phyloP scores from a whole-genome alignment of 2,113 vertebrate genomes.

The Toxotes jaculatrix region DNA sequence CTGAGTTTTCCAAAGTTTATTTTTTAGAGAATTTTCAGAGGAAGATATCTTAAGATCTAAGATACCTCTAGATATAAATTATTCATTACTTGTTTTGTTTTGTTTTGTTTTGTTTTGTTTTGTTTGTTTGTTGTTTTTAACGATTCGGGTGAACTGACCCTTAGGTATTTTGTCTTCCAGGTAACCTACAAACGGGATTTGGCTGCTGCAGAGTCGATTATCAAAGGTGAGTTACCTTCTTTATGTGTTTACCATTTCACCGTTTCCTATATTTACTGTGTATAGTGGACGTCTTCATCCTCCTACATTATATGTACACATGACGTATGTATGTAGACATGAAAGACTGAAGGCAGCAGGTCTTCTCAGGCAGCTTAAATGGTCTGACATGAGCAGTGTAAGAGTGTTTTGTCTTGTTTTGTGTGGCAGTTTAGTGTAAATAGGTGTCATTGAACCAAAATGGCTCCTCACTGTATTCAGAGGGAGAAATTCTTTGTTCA shows the following conservation, averaged over 20 bases:
- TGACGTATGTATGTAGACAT: conserved; percentile 8
- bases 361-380: conserved; percentile 38
- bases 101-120: too few relatives aligned
- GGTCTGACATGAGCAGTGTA: conserved; percentile 3
- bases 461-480: conserved; percentile 21
- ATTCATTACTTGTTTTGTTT: neutral
- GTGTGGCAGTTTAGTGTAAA: conserved; percentile 47
- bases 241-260: conserved; percentile 36
- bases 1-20: neutral
- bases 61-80: too few relatives aligned
- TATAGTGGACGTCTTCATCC: neutral
- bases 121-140: neutral
- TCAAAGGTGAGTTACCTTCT: conserved; percentile 91
- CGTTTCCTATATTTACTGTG: neutral
- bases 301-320: neutral
- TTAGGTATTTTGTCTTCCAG: conserved; percentile 85
- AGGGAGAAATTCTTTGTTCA: conserved; percentile 58
- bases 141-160: neutral
- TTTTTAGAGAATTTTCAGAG: neutral
- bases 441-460: conserved; percentile 35
- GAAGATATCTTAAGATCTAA: neutral
- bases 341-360: neutral
- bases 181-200: conserved; percentile 97
- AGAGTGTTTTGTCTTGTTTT: conserved; percentile 65
- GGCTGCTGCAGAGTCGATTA: conserved; percentile 93